Conservation (phyloP, 1,140 invertebrate species). For the Drosophila repleta region DNA sequence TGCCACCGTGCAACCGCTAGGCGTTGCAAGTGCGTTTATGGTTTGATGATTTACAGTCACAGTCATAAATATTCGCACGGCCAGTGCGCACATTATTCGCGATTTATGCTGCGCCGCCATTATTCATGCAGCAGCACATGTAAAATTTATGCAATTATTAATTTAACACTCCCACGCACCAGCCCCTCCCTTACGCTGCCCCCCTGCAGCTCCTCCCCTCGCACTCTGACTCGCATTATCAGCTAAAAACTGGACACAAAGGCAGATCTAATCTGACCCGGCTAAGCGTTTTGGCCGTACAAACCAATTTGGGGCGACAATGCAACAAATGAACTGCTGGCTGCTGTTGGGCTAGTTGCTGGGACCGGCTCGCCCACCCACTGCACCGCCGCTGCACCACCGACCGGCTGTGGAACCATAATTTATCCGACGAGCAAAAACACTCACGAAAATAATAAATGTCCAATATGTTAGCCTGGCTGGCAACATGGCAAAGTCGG, state of each 20-base stretch:
- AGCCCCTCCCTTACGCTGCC: background rate
- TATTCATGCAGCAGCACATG: slow-evolving; percentile 83
- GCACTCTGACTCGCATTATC: slow-evolving; percentile 11
- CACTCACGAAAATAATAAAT: slow-evolving; percentile 83
- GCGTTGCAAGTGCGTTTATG: slow-evolving; percentile 80
- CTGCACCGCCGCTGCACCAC: background rate
- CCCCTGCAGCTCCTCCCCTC: background rate
- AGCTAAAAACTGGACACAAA: slow-evolving; percentile 21
- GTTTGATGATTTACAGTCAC: slow-evolving; percentile 83
- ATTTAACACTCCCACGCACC: slow-evolving; percentile 68
- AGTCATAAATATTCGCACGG: slow-evolving; percentile 83
- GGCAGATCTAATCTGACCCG: slow-evolving; percentile 51
- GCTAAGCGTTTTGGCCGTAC: slow-evolving; percentile 43
- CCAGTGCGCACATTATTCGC: slow-evolving; percentile 83
- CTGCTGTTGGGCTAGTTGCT: slow-evolving; percentile 18
- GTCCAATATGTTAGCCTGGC: slow-evolving; percentile 79
- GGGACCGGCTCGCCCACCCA: background rate
- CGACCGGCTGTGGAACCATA: slow-evolving; percentile 42
- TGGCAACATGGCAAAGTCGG: slow-evolving; percentile 60
- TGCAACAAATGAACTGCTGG: slow-evolving; percentile 38
- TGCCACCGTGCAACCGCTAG: slow-evolving; percentile 46
- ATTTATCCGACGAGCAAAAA: slow-evolving; percentile 79
- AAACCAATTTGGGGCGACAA: slow-evolving; percentile 41
- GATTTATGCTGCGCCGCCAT: slow-evolving; percentile 82
- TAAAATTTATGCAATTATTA: slow-evolving; percentile 84